Percentiles rank a stretch among this genome's conserved stretches.
These are phyloP conservation scores for Coregonus ussuriensis DNA, from an alignment of 2,797 vertebrate genomes.

Conservation along the genomic window DNA sequence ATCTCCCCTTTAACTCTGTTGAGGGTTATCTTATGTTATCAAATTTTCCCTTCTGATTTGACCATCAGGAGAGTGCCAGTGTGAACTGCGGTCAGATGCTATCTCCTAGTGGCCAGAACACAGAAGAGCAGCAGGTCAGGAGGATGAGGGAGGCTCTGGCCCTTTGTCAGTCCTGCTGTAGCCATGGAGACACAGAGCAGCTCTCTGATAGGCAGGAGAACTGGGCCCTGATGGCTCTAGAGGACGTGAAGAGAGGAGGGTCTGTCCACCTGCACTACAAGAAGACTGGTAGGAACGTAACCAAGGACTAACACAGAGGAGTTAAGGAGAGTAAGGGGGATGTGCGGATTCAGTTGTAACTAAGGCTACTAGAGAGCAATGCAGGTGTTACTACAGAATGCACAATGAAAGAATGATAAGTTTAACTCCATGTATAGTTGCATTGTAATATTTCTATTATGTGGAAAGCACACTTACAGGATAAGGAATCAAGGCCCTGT, in stretches of 20 bases:
- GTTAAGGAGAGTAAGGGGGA: too few relatives aligned
- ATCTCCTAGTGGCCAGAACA: constrained; percentile 34
- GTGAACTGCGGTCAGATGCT: constrained; percentile 3
- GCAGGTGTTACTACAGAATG: not conserved
- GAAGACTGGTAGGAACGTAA: constrained; percentile 15
- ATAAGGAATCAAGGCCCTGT: not conserved
- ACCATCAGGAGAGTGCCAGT: not conserved
- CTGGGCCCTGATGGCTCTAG: constrained; percentile 27
- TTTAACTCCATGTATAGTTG: not conserved
- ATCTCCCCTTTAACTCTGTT: not conserved
- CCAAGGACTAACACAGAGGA: not conserved
- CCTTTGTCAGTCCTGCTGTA: constrained; percentile 23
- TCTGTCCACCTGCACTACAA: constrained; percentile 25
- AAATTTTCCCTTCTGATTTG: not conserved
- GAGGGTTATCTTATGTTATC: not conserved
- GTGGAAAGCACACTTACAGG: not conserved
- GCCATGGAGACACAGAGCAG: not conserved
- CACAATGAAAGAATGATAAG: not conserved
- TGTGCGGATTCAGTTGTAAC: too few relatives aligned
- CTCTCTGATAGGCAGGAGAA: constrained; percentile 14
- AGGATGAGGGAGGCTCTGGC: constrained; percentile 18
- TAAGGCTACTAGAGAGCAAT: not conserved
- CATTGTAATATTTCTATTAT: not conserved
- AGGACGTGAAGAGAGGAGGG: constrained; percentile 26
- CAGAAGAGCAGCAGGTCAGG: constrained; percentile 17